phyloP scores from a whole-genome alignment of 2,113 vertebrate species.

The Notothenia coriiceps region DNA sequence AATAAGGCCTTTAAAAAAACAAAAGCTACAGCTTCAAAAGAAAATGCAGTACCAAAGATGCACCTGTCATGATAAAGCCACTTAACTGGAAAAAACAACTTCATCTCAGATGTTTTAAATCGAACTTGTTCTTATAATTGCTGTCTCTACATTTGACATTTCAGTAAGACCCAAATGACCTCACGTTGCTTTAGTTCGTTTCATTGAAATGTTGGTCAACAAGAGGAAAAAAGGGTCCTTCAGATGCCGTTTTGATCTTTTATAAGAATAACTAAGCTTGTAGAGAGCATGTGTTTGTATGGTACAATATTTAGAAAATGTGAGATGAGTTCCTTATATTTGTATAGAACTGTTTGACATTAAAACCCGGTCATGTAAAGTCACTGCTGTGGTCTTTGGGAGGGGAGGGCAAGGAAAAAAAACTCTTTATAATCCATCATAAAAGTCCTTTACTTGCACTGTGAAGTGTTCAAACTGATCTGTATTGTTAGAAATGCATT shows the following conservation, averaged over 20 bases:
- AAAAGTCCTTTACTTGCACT: no score
- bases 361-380: constrained; percentile 62
- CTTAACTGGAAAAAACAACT: constrained; percentile 53
- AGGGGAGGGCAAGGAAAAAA: background rate
- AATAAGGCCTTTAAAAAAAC: constrained; percentile 15
- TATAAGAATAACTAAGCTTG: background rate
- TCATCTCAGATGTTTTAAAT: constrained; percentile 17
- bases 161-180: constrained; percentile 57
- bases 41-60: constrained; percentile 61
- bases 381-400: constrained; percentile 23
- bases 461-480: background rate
- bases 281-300: constrained; percentile 19
- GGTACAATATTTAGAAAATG: constrained; percentile 25
- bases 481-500: background rate
- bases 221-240: background rate
- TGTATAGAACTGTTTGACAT: constrained; percentile 70
- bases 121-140: background rate
- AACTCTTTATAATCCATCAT: background rate
- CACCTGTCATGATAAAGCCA: constrained; percentile 26
- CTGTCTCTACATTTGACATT: constrained; percentile 12
- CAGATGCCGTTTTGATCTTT: background rate
- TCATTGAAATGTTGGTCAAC: background rate
- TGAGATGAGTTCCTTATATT: constrained; percentile 62
- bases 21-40: background rate
- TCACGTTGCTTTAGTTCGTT: constrained; percentile 23